Base-by-base conservation (phyloP, 2,888 invertebrate genomes). In the Pachliopta kotzebuea region DNA sequence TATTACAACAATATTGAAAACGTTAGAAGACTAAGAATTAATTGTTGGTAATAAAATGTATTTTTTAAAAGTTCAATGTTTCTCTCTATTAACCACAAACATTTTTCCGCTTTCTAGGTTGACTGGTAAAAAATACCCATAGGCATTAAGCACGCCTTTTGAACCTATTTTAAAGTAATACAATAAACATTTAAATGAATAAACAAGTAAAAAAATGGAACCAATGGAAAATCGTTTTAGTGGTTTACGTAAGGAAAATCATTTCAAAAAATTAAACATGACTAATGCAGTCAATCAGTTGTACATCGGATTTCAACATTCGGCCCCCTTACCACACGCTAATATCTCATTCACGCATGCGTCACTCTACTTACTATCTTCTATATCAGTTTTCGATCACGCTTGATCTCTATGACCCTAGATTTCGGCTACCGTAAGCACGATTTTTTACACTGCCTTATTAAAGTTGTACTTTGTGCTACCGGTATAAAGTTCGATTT, bases 311-410 rank as follows among this genome's bases (percentile, higher is more conserved):
- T 74, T 75, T 76, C 76, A 74, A 69, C 76, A 76, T 69, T 31
- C 73, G 69, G 76, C 75, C 70, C 37, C 67, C 77, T 82, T 82
- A 71, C 80, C 64, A 65, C 69, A 65, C 66, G 77, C 82, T 85
- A 85, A 87, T 86, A 86, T 86, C 85, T 90, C 83, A 88, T 88
- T 88, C 87, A 89, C 86, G 88, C 89, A 85, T 88, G 82, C 87
- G 83, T 88, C 89, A 85, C 81, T 88, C 80, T 78, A 71, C 72
- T 78, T 78, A 81, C 81, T 81, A 88, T 88, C 85, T 85, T 79
- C 83, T 82, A 85, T 88, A 90, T 90, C 89, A 88, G 85, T 88
- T 88, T 88, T 86, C 78, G 84, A 88, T 88, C 90, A 86, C 85
- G 87, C 70, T 83, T 89, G 90, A 89, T 86, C 90, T 87, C 79